These are phyloP conservation scores for Drosophila colorata DNA, from an alignment of 2,888 invertebrate genomes.

Conservation along the genomic window DNA sequence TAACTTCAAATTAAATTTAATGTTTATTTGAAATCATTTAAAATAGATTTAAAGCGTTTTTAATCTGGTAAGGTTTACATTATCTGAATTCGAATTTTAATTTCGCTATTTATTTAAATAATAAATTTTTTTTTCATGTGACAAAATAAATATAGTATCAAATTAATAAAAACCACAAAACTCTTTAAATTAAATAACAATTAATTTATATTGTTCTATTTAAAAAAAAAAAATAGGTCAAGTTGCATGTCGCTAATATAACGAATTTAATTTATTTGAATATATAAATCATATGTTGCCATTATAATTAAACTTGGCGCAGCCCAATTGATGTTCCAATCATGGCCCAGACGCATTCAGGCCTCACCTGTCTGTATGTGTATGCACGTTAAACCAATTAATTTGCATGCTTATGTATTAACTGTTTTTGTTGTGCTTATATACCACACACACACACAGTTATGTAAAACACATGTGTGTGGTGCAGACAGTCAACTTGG, in stretches of 20 bases:
- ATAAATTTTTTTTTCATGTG: too few relatives aligned
- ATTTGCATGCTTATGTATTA: constrained; percentile 56
- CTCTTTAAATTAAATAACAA: neutral
- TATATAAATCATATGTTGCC: constrained; percentile 11
- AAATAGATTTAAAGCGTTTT: too few relatives aligned
- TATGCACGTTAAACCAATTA: constrained; percentile 53
- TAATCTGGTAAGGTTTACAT: too few relatives aligned
- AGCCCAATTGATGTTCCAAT: constrained; percentile 33
- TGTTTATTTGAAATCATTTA: too few relatives aligned
- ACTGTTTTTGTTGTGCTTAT: constrained; percentile 41
- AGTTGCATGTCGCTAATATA: constrained; percentile 1
- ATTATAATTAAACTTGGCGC: constrained; percentile 47
- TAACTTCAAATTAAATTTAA: too few relatives aligned
- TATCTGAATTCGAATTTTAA: too few relatives aligned
- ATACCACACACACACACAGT: constrained; percentile 3
- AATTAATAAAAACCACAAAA: too few relatives aligned
- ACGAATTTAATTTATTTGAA: constrained; percentile 20
- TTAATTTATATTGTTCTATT: neutral
- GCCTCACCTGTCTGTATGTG: constrained; percentile 29
- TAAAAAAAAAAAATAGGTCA: constrained; percentile 10
- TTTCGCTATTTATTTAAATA: too few relatives aligned
- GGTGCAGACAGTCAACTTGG: constrained; percentile 38
- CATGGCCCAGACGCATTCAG: constrained; percentile 40
- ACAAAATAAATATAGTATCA: too few relatives aligned
- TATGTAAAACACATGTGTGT: constrained; percentile 5